Percentiles rank a stretch among this genome's conserved stretches.
Evolutionary conservation across 2,113 vertebrate genomes (phyloP).

Genomic region (Ctenomys sociabilis): DNA sequence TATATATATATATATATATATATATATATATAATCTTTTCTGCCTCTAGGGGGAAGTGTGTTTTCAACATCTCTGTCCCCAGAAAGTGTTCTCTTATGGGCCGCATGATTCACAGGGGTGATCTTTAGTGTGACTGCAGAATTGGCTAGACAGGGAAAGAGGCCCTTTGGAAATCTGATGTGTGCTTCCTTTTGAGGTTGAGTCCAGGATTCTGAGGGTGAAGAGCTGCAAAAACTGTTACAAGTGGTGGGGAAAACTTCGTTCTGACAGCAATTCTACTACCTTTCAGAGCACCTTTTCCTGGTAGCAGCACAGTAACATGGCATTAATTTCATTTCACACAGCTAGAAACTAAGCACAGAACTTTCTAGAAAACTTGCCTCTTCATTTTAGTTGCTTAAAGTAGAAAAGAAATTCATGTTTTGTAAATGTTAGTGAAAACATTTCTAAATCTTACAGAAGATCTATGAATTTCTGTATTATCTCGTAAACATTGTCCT

Average conservation of each 20-base stretch:
- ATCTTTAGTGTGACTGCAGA: conserved; percentile 53
- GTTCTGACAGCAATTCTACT: conserved; percentile 51
- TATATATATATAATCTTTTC: conserved; percentile 80
- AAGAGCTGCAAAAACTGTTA: neutral
- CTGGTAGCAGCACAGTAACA: neutral
- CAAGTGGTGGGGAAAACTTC: neutral
- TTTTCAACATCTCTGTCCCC: conserved; percentile 83
- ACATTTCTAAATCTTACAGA: conserved; percentile 42
- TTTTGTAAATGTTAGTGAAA: neutral
- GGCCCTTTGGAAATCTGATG: neutral
- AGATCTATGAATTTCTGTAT: neutral
- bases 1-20: too few relatives aligned
- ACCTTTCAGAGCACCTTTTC: neutral
- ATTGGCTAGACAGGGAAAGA: neutral
- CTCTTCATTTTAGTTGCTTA: neutral
- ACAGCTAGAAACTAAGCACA: conserved; percentile 2
- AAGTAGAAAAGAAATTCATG: neutral
- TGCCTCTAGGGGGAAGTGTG: conserved; percentile 88
- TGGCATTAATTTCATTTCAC: neutral
- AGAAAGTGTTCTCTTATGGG: conserved; percentile 58
- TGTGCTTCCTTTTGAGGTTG: neutral
- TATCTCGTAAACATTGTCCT: neutral
- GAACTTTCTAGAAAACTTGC: conserved; percentile 35
- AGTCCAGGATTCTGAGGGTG: conserved; percentile 34
- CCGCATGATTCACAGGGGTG: neutral